Base-by-base conservation (phyloP, 2,888 invertebrate genomes). In the Cantharis lateralis region DNA sequence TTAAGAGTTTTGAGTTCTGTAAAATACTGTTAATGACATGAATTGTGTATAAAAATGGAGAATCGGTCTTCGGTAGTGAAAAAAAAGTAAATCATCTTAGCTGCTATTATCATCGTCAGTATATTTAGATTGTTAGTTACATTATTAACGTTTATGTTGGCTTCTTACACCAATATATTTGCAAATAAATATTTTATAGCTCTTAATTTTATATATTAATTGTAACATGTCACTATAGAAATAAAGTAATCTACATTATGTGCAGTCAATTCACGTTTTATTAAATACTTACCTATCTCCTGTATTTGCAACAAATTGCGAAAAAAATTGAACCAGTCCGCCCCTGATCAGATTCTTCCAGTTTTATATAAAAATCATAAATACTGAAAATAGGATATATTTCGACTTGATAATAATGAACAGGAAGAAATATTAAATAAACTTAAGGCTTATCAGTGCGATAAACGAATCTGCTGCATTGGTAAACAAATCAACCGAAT, bases 141-240 rank as follows among this genome's bases (percentile, higher is more conserved):
- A 24, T 24, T 70, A 26, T 26, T 70, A 66, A 66, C 48, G n/a
- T 72, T 64, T 72, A 63, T 72, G 66, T 72, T 64, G 71, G 64
- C 71, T 72, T 63, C 71, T 72, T 72, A 62, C 62, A 71, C 63
- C 26, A 32, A 32, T 64, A 15, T 72, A 63, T 64, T 66, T 66
- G 64, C 71, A 64, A 24, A 32, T 64, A 72, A 13, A 69, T 32
- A 28, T 16, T 32, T 69, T 32, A 64, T 66, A 64, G 71, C 66
- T 72, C 32, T 66, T 72, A 28, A 72, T 72, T 72, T 72, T 72
- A 72, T 48, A 48, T 72, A 72, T 72, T 63, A 64, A 20, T 72
- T 63, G 63, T 64, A 72, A 72, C 71, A 18, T 72, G 66, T 64
- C 64, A 66, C 63, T 66, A 72, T 72, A 63, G 32, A 62, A 72